Conservation (phyloP, 2,888 invertebrate genomes). For the Lycocerus yunnanus region DNA sequence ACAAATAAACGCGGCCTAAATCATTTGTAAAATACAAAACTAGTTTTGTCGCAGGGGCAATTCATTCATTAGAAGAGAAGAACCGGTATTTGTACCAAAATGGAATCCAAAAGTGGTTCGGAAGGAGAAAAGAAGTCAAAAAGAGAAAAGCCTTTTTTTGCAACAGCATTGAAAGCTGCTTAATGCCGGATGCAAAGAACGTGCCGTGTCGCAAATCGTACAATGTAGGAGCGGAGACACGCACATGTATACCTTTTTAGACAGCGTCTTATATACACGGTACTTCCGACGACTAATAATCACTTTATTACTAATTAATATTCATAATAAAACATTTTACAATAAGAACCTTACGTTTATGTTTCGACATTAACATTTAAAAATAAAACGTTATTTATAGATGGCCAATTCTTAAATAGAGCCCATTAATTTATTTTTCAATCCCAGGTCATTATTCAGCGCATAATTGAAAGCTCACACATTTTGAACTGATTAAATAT, state of each 20-base stretch:
- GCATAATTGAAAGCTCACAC: background rate
- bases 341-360: conserved; percentile 16
- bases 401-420: background rate
- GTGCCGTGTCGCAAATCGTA: conserved; percentile 23
- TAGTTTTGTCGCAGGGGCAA: background rate
- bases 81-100: background rate
- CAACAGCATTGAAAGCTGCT: conserved; percentile 17
- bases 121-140: background rate
- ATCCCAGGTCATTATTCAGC: background rate
- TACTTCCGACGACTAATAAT: conserved; percentile 37
- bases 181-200: conserved; percentile 23
- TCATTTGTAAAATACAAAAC: background rate
- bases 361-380: background rate
- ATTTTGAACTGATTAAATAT: background rate
- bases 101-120: background rate
- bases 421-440: background rate
- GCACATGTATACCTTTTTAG: conserved; percentile 32
- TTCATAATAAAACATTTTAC: conserved; percentile 28
- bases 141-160: conserved; percentile 14
- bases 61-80: background rate
- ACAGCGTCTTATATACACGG: conserved; percentile 30
- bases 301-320: conserved; percentile 34
- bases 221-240: conserved; percentile 21
- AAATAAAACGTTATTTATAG: background rate
- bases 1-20: conserved; percentile 9